A percentile compares a stretch with the other conserved stretches of the same genome.
phyloP scores from a whole-genome alignment of 2,888 invertebrate genomes.

The Erebia aethiops region DNA sequence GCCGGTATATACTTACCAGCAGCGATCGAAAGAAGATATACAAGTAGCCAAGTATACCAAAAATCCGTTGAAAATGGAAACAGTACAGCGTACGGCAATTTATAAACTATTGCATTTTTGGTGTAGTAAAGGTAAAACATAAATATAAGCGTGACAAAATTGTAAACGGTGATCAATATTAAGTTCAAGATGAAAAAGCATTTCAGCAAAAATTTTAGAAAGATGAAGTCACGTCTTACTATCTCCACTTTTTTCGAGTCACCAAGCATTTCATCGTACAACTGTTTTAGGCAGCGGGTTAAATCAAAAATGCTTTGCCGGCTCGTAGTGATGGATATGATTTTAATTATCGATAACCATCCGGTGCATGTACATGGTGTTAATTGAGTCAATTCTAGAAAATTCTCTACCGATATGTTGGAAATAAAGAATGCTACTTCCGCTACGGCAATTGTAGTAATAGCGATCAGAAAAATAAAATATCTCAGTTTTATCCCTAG shows the following conservation, averaged over 20 bases:
- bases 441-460: constrained; percentile 43
- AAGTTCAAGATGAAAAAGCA: constrained; percentile 63
- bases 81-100: constrained; percentile 60
- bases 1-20: constrained; percentile 54
- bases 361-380: constrained; percentile 61
- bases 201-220: constrained; percentile 56
- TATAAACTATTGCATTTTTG: constrained; percentile 49
- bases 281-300: constrained; percentile 46
- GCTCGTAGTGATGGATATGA: constrained; percentile 45
- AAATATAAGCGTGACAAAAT: constrained; percentile 58
- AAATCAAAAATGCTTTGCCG: constrained; percentile 51
- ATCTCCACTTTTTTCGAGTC: constrained; percentile 48
- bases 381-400: constrained; percentile 60
- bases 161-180: constrained; percentile 64
- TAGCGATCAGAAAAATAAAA: constrained; percentile 37
- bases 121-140: constrained; percentile 55
- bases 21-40: constrained; percentile 55
- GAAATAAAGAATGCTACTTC: constrained; percentile 57
- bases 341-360: constrained; percentile 55
- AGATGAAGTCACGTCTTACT: constrained; percentile 50
- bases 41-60: constrained; percentile 58
- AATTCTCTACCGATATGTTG: constrained; percentile 58
- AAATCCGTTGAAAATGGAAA: constrained; percentile 61
- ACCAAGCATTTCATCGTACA: constrained; percentile 51
- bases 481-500: constrained; percentile 49